Evolutionary conservation across 1,140 invertebrate species (phyloP).

Genomic region (Lethrus apterus): DNA sequence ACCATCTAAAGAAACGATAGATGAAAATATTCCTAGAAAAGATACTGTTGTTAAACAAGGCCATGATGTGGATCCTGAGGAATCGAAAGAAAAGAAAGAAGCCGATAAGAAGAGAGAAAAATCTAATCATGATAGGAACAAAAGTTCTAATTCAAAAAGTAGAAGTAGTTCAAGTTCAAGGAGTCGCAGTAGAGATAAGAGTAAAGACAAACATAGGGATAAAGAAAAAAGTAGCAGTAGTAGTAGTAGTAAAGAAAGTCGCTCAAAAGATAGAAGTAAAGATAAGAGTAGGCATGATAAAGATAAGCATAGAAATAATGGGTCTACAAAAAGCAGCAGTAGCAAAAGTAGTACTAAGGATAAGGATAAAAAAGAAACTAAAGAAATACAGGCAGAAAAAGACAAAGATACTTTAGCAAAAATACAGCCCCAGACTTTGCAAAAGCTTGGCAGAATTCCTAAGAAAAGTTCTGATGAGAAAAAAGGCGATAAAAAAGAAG

Average conservation of each 20-base stretch:
- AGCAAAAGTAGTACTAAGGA: constrained; percentile 40
- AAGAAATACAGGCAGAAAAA: constrained; percentile 53
- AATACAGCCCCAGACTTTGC: constrained; percentile 53
- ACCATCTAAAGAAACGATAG: constrained; percentile 19
- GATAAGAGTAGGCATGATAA: constrained; percentile 22
- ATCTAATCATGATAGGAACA: constrained; percentile 24
- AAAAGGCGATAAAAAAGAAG: constrained; percentile 40
- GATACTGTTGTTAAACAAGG: constrained; percentile 12
- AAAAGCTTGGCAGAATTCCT: constrained; percentile 68
- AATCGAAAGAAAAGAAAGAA: constrained; percentile 21
- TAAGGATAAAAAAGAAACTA: constrained; percentile 39
- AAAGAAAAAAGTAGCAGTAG: constrained; percentile 33
- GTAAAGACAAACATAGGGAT: constrained; percentile 31
- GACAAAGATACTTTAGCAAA: constrained; percentile 61
- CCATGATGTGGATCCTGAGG: constrained; percentile 8
- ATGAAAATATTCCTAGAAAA: too few species aligned
- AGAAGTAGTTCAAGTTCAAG: constrained; percentile 12
- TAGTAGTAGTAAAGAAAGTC: constrained; percentile 19
- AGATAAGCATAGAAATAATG: constrained; percentile 37
- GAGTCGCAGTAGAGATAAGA: constrained; percentile 17
- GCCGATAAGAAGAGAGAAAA: constrained; percentile 34
- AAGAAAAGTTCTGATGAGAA: constrained; percentile 50
- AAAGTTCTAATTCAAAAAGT: constrained; percentile 25
- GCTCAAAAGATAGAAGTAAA: constrained; percentile 25
- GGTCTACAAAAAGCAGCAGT: constrained; percentile 33